Evolutionary conservation across 2,888 invertebrate genomes (phyloP).

Genomic region (Neuroscelio doddi): DNA sequence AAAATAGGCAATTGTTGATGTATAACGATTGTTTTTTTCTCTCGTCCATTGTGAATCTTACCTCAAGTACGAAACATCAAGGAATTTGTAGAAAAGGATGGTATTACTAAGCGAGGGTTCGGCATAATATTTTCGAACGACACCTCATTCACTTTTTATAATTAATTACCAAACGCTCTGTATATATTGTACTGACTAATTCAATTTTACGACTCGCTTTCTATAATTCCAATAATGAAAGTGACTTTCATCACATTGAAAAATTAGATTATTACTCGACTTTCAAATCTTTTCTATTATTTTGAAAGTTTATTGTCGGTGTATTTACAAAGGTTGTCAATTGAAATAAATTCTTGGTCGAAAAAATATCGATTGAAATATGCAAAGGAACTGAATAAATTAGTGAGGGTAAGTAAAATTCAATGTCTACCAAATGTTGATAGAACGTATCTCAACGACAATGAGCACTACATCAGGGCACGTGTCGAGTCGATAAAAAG

Average conservation of each 20-base stretch:
- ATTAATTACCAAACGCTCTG: background rate
- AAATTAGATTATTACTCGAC: background rate
- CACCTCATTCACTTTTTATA: no score
- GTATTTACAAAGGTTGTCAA: no score
- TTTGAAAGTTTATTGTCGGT: background rate
- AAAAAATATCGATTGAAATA: background rate
- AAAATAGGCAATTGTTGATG: no score
- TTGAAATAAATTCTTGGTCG: no score
- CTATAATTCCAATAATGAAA: background rate
- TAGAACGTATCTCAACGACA: conserved; percentile 32
- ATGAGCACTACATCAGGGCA: conserved; percentile 43
- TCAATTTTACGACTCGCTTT: background rate
- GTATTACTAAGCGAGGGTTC: conserved; percentile 14
- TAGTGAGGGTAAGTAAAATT: conserved; percentile 18
- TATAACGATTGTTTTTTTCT: conserved; percentile 17
- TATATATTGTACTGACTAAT: background rate
- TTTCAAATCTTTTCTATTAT: background rate
- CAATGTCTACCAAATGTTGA: conserved; percentile 41
- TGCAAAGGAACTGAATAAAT: background rate
- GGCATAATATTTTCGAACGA: background rate
- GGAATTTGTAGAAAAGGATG: conserved; percentile 36
- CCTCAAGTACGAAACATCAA: conserved; percentile 30
- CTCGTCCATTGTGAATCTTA: conserved; percentile 20
- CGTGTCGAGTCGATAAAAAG: conserved; percentile 63
- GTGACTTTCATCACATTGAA: background rate